Evolutionary conservation across 2,113 vertebrate species (phyloP).

Genomic region (Hippopotamus amphibius): DNA sequence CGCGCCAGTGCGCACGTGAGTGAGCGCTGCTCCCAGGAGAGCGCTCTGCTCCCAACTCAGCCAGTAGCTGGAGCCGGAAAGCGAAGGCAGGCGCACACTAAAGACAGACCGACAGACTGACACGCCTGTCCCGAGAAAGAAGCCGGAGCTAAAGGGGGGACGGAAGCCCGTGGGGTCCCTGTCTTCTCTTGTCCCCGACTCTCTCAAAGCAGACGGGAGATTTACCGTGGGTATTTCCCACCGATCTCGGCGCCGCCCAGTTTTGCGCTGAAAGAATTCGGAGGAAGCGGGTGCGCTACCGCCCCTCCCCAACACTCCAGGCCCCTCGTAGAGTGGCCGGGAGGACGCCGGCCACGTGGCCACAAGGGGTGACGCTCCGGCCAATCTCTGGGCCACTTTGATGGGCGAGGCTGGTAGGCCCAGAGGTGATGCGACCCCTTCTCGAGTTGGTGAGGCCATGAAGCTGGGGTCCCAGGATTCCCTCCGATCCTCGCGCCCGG

Average conservation of each 20-base stretch:
- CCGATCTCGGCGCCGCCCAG: not conserved
- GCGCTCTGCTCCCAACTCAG: not conserved
- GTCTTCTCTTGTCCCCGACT: not conserved
- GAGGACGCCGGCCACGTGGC: not conserved
- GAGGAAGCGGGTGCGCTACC: conserved; percentile 50
- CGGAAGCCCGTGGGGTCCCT: not conserved
- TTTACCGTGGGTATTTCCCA: not conserved
- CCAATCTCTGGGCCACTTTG: too few species aligned
- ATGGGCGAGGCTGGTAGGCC: not conserved
- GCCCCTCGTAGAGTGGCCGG: fast-evolving
- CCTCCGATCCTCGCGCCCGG: not conserved
- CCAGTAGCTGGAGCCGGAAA: not conserved
- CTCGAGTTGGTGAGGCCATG: not conserved
- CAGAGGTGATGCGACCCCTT: not conserved
- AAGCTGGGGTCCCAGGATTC: not conserved
- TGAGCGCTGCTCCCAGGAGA: not conserved
- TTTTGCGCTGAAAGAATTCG: conserved; percentile 48
- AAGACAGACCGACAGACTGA: not conserved
- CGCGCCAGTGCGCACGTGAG: not conserved
- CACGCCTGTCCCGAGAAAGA: not conserved
- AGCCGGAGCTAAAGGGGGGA: not conserved
- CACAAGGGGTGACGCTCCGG: not conserved
- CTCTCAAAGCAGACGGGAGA: not conserved
- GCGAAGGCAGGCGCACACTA: not conserved
- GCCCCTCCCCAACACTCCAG: not conserved